Evolutionary conservation across 2,113 vertebrate species (phyloP).

Genomic region (Cavia porcellus): DNA sequence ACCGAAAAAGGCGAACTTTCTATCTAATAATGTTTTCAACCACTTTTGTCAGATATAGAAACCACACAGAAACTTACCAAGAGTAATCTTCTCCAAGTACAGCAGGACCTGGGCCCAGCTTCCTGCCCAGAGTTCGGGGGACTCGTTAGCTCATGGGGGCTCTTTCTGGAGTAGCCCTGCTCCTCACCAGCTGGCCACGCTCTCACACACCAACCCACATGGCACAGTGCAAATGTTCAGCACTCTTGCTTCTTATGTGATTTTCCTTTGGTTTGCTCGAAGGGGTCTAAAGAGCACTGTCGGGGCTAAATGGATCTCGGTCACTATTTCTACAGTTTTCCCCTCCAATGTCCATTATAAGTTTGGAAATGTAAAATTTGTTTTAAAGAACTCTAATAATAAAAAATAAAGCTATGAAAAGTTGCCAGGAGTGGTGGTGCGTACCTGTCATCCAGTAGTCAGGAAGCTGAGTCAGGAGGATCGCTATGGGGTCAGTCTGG

Average conservation of each 20-base stretch:
- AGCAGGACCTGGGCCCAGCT: not conserved
- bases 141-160: conserved; percentile 11
- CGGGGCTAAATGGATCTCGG: not conserved
- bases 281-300: not conserved
- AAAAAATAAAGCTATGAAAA: not conserved
- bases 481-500: not conserved
- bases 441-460: not conserved
- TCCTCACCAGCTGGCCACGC: not conserved
- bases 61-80: not conserved
- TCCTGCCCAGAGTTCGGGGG: not conserved
- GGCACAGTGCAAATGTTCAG: not conserved
- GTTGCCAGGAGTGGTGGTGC: not conserved
- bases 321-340: not conserved
- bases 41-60: not conserved
- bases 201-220: not conserved
- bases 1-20: not conserved
- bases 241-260: not conserved
- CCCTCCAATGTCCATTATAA: not conserved
- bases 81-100: conserved; percentile 6
- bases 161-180: conserved; percentile 59
- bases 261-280: not conserved
- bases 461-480: not conserved
- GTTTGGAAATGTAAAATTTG: conserved; percentile 34
- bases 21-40: not conserved
- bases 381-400: not conserved